These are phyloP conservation scores for Belgica antarctica DNA, from an alignment of 2,888 invertebrate genomes.

Conservation along the genomic window DNA sequence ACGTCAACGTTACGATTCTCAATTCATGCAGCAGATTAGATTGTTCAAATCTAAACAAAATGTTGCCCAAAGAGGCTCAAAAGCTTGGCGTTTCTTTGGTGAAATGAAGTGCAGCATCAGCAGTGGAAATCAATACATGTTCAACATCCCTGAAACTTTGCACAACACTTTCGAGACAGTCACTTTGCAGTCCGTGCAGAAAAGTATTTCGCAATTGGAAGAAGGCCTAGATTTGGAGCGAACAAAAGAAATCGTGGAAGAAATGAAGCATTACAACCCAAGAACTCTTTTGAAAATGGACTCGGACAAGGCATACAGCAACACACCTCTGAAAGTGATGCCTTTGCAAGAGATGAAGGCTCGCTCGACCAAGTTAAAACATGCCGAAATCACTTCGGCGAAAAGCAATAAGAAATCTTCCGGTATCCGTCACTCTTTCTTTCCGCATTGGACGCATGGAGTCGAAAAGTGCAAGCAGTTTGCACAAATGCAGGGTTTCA, in stretches of 20 bases:
- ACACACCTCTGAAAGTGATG: background rate
- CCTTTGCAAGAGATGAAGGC: background rate
- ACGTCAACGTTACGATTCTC: background rate
- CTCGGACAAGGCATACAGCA: background rate
- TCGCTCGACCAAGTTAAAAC: background rate
- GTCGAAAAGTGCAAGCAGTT: background rate
- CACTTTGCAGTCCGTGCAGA: background rate
- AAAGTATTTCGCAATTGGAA: background rate
- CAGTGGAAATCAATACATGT: background rate
- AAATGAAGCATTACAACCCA: background rate
- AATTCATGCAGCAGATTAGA: background rate
- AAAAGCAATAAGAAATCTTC: background rate
- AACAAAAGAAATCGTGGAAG: background rate
- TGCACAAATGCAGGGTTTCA: background rate
- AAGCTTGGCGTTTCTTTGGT: background rate
- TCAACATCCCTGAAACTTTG: background rate
- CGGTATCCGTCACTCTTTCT: conserved; percentile 15
- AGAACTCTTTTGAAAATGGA: background rate
- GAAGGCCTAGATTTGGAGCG: background rate
- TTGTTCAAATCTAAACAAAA: background rate
- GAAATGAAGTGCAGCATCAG: background rate
- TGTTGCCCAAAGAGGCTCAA: background rate
- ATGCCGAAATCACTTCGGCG: background rate
- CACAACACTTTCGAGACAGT: conserved; percentile 5
- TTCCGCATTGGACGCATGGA: background rate